Evolutionary conservation across 2,113 vertebrate genomes (phyloP), one percentile per base, ranked within the genome.

Genomic region (Diphyllodes magnificus): DNA sequence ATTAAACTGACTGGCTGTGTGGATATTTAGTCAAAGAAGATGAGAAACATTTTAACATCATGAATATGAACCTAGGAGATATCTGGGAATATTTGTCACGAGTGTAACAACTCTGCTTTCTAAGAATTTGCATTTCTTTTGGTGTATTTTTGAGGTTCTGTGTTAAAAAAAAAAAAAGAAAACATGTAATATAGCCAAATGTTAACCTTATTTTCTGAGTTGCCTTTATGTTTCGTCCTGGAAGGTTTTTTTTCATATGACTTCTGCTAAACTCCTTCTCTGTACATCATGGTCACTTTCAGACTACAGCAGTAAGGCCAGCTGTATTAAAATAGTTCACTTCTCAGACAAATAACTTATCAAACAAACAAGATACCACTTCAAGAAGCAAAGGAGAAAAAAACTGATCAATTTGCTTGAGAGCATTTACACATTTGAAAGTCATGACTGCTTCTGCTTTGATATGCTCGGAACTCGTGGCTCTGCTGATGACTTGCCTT

Each of bases 21-120:
- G 49, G 82, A 71, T 95, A 77, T 91, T 96, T 96, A 86, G 86
- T 90, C 87, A 86, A 86, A 90, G 45, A 28, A 90, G 59, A 44
- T 86, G 72, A 88, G 72, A 88, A 94, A 44, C 39, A 50, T 92
- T 95, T 88, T 91, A 84, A 53, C 37, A 64, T 53, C 16, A 31
- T 44, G 25, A 84, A 59, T 76, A 44, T 25, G 59, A 92, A 88
- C 21, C 28, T 39, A 5, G 39, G 14, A 35, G 17, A 13, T 86
- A 35, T 84, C 24, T 71, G 68, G 19, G 19, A 89, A 27, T 89
- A 85, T 71, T 66, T 88, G 44, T 84, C 47, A 40, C 3, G 2
- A 72, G 24, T 31, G 12, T 47, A 71, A 70, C 35, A 83, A 13
- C 27, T 53, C 39, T 79, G 72, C 56, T 80, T 87, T 88, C 28